Evolutionary conservation across 1,140 invertebrate genomes (phyloP), one percentile per base, ranked within the genome.

Genomic region (Cotesia vestalis): DNA sequence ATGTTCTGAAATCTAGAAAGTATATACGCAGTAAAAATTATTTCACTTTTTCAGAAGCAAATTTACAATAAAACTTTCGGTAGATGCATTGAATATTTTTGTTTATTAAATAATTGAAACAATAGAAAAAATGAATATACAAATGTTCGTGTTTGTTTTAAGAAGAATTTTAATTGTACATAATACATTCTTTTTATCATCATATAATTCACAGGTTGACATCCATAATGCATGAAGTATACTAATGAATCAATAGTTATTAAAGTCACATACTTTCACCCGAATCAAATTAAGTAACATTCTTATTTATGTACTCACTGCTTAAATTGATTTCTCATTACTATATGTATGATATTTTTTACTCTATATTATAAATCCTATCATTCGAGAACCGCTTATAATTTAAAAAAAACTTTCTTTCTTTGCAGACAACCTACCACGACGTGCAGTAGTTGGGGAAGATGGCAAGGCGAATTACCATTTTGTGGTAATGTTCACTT

Each of bases 401-500:
- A 57, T 57, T 57, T 57, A 6, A 20, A 57, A 4, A 17, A 57
- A 57, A 57, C 17, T 63, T 73, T 52, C 79, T 78, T 62, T 67
- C 76, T 66, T 82, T 84, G 40, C 78, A 88, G 88, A 53, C 79
- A 90, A 2, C 87, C 88, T 27, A 88, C 89, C 66, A 83, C 91
- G 64, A 90, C 90, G 36, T 96, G 94, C 83, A 90, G 90, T 59
- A 79, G 89, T 35, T 86, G 87, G 68, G 93, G 91, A 53, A 90
- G 90, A 78, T 96, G 95, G 95, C 90, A 91, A 9, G 91, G 91
- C 12, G 93, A 94, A 14, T 81, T 93, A 34, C 94, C 95, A 46
- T 94, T 95, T 85, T 96, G 95, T 82, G 94, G 94, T 93, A 86
- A 90, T 88, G 84, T 40, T 40, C 34, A 40, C 12, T 64, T 64